Evolutionary conservation across 2,888 invertebrate genomes (phyloP).

Genomic region (Melieria picta): DNA sequence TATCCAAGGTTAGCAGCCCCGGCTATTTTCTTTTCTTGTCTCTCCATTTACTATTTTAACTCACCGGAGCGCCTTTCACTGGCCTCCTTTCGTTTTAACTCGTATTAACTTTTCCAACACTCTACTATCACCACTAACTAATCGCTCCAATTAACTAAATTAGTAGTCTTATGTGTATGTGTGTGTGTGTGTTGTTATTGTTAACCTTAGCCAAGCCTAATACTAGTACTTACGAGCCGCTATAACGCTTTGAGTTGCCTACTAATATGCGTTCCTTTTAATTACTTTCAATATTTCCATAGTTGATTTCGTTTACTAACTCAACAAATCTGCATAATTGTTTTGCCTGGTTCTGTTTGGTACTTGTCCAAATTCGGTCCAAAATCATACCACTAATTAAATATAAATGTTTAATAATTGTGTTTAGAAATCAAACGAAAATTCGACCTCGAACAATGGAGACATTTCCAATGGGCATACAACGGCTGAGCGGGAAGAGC

Average conservation of each 20-base stretch:
- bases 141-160: too few relatives aligned
- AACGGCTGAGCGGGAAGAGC: slow-evolving; percentile 45
- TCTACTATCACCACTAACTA: neutral
- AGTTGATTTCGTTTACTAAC: neutral
- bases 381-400: neutral
- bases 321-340: too few relatives aligned
- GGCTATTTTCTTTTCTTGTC: neutral
- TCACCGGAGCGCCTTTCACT: neutral
- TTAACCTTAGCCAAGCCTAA: neutral
- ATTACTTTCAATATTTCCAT: slow-evolving; percentile 3
- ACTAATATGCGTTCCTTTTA: neutral
- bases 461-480: slow-evolving; percentile 65
- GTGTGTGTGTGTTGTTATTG: neutral
- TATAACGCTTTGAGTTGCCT: too few relatives aligned
- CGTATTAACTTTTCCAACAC: slow-evolving; percentile 9
- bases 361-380: neutral
- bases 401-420: neutral
- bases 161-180: too few relatives aligned
- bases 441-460: slow-evolving; percentile 57
- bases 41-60: neutral
- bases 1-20: slow-evolving; percentile 62
- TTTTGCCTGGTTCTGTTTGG: too few relatives aligned
- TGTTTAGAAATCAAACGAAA: slow-evolving; percentile 60
- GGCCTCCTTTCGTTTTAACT: neutral
- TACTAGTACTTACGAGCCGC: too few relatives aligned